Conservation (phyloP, 2,113 vertebrate species). For the Bettongia penicillata region DNA sequence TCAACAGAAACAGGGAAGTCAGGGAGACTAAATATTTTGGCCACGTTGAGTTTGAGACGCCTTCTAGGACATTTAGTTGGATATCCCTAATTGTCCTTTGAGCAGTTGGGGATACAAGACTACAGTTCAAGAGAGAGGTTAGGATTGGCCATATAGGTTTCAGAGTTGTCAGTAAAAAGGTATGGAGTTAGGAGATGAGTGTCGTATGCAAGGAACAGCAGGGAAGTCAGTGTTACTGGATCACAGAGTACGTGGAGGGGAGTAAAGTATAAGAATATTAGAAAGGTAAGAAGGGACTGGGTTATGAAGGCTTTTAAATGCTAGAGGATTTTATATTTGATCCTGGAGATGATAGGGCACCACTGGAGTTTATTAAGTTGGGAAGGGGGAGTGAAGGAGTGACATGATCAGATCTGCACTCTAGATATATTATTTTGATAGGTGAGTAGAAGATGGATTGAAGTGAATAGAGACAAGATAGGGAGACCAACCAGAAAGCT, state of each 20-base stretch:
- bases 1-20: neutral
- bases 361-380: neutral
- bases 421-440: neutral
- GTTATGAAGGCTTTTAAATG: neutral
- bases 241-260: neutral
- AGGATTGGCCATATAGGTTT: neutral
- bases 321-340: neutral
- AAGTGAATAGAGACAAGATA: neutral
- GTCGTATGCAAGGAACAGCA: neutral
- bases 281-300: neutral
- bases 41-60: neutral
- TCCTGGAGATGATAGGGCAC: neutral
- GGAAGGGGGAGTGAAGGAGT: neutral
- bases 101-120: neutral
- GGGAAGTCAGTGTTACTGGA: neutral
- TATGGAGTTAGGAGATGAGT: neutral
- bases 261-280: neutral
- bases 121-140: neutral
- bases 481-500: neutral
- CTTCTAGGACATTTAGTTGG: neutral
- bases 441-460: neutral
- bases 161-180: neutral
- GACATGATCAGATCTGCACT: neutral
- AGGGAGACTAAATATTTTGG: neutral
- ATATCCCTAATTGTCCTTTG: neutral